Conservation (phyloP, 2,888 invertebrate genomes). For the Eilema sororculum region DNA sequence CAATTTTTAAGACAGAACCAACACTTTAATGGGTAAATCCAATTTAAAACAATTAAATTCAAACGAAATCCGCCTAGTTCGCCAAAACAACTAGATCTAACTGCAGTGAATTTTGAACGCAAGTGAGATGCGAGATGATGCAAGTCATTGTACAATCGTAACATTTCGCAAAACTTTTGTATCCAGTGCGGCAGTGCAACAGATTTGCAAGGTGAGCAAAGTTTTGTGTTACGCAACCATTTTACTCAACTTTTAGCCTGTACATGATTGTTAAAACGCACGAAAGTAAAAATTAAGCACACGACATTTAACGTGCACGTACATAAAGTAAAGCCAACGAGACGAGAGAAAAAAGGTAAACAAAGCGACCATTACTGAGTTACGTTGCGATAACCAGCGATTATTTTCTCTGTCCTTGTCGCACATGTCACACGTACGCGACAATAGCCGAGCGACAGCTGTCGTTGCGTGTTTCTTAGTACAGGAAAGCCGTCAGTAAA, state of each 20-base stretch:
- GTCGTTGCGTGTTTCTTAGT: no score
- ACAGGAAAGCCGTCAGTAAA: no score
- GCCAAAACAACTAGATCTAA: constrained; percentile 16
- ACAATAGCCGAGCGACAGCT: no score
- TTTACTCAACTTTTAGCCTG: constrained; percentile 11
- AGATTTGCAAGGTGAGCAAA: no score
- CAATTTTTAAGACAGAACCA: not conserved
- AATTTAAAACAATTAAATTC: not conserved
- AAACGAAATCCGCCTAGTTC: constrained; percentile 17
- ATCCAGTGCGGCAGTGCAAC: constrained; percentile 2
- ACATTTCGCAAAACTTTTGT: constrained; percentile 20
- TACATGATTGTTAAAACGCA: not conserved
- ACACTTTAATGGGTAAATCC: not conserved
- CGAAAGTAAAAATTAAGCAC: not conserved
- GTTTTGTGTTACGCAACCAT: constrained; percentile 11
- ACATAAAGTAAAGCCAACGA: no score
- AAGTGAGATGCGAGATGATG: constrained; percentile 17
- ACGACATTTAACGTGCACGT: not conserved
- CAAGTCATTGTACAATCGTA: constrained; percentile 16
- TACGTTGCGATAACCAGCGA: no score
- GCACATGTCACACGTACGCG: no score
- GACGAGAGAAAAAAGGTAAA: no score
- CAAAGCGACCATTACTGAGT: no score
- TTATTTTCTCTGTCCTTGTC: no score
- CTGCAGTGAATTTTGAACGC: constrained; percentile 17